phyloP scores from a whole-genome alignment of 1,140 invertebrate genomes.

The Oryctes rhinoceros region DNA sequence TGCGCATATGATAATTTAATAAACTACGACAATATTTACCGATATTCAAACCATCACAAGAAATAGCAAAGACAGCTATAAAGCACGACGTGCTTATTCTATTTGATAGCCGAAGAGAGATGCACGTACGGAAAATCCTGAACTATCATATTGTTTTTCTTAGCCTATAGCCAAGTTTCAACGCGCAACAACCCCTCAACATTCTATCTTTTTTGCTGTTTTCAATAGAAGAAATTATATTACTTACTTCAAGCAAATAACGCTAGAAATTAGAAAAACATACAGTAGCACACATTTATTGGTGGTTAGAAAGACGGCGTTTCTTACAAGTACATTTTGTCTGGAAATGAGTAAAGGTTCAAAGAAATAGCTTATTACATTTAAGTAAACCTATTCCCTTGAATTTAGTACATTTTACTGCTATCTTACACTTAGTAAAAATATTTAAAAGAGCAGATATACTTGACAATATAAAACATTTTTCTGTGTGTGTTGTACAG shows the following conservation, averaged over 20 bases:
- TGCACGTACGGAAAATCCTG: no score
- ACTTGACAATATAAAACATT: background rate
- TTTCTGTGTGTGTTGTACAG: background rate
- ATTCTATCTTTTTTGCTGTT: background rate
- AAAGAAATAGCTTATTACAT: background rate
- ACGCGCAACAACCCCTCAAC: background rate
- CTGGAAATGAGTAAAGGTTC: background rate
- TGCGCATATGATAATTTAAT: no score
- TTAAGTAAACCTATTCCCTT: background rate
- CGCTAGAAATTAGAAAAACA: background rate
- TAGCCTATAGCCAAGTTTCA: conserved; percentile 8
- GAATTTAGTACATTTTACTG: background rate
- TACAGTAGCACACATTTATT: no score
- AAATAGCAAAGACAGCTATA: no score
- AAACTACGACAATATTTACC: no score
- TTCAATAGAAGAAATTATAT: background rate
- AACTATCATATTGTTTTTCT: background rate
- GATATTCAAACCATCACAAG: no score
- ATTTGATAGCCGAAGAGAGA: no score
- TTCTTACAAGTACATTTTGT: background rate
- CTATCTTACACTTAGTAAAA: conserved; percentile 5
- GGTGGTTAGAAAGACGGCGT: background rate
- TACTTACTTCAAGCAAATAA: background rate
- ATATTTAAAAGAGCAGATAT: background rate
- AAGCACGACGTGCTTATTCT: no score